Conservation (phyloP, 2,113 vertebrate genomes). For the Apteryx owenii region DNA sequence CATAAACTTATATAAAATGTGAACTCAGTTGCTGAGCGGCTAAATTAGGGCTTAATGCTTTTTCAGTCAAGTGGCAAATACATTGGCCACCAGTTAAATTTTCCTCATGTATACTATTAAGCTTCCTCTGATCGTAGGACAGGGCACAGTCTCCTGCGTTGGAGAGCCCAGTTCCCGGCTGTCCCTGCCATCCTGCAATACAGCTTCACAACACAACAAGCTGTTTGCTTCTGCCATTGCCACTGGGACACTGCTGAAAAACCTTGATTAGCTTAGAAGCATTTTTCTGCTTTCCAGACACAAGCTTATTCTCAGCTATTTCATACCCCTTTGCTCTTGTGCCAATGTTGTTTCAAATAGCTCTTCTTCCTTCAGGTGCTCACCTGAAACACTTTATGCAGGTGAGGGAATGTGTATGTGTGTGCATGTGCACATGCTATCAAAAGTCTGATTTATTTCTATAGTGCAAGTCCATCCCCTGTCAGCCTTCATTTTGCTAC, state of each 20-base stretch:
- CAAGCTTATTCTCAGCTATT: neutral
- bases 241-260: neutral
- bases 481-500: neutral
- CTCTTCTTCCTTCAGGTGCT: neutral
- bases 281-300: neutral
- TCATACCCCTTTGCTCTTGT: neutral
- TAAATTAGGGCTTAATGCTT: neutral
- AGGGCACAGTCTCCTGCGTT: neutral
- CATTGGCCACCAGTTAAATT: neutral
- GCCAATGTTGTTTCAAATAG: neutral
- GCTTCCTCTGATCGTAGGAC: neutral
- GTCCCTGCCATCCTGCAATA: neutral
- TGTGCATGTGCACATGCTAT: neutral
- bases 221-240: neutral
- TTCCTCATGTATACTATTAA: neutral
- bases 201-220: neutral
- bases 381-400: neutral
- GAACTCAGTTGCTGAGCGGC: neutral
- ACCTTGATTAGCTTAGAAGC: neutral
- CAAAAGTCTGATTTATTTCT: neutral
- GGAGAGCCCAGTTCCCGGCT: neutral
- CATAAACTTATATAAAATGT: neutral
- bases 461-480: neutral
- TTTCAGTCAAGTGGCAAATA: neutral
- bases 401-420: neutral